These are phyloP conservation scores for Pachycephus smyrnensis DNA, from an alignment of 2,888 invertebrate species.

Conservation along the genomic window DNA sequence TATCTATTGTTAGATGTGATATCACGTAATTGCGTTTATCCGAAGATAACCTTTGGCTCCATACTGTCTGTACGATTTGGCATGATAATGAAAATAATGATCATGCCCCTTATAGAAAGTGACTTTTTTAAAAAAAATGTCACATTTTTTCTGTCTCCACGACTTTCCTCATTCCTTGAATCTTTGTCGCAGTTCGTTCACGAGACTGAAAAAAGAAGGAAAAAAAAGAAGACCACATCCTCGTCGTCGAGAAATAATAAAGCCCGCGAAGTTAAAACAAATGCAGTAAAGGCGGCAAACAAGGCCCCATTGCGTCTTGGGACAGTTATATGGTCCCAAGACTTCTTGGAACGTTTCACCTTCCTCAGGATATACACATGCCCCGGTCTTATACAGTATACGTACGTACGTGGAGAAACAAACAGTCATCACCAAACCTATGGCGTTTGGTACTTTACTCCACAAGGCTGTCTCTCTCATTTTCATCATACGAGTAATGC, in stretches of 20 bases:
- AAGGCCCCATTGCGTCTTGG: conserved; percentile 37
- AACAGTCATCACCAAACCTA: neutral
- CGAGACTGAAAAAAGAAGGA: neutral
- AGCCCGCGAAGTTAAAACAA: conserved; percentile 38
- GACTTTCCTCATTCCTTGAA: neutral
- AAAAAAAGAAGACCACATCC: conserved; percentile 4
- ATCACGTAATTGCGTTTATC: conserved; percentile 15
- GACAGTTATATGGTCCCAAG: conserved; percentile 43
- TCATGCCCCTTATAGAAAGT: neutral
- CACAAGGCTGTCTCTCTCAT: neutral
- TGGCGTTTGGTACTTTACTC: neutral
- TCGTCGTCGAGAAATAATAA: conserved; percentile 10
- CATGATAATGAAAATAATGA: conserved; percentile 13
- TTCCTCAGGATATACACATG: neutral
- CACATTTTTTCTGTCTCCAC: neutral
- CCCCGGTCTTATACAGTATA: neutral
- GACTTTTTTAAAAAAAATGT: neutral
- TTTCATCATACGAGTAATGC: neutral
- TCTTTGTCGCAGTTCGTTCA: neutral
- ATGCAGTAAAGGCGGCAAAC: conserved; percentile 51
- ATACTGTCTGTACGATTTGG: conserved; percentile 18
- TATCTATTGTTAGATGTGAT: neutral
- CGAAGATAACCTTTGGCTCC: conserved; percentile 27
- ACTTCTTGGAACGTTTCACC: conserved; percentile 20
- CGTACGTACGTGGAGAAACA: neutral